A percentile compares a stretch with the other conserved stretches of the same genome.
Conservation (phyloP, 2,113 vertebrate species). For the western clawed frog (Xenopus tropicalis) region DNA sequence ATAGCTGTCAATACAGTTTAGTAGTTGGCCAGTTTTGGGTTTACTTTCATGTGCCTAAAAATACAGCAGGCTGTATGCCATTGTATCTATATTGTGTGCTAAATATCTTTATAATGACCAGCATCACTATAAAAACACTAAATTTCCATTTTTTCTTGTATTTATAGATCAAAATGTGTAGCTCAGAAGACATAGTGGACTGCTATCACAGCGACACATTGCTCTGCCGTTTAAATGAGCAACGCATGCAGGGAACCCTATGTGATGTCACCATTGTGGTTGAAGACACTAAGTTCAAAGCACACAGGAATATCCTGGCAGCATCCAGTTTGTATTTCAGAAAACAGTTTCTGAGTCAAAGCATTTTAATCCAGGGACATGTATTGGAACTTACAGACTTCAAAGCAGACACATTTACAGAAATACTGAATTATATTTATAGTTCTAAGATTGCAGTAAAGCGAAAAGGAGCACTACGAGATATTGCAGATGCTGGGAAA, state of each 20-base stretch:
- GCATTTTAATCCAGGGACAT: constrained; percentile 79
- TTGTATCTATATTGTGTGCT: no score
- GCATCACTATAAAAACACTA: neutral
- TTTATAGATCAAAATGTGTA: constrained; percentile 64
- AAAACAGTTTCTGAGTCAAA: constrained; percentile 80
- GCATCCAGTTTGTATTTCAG: constrained; percentile 94
- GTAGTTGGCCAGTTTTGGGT: no score
- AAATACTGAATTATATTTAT: constrained; percentile 95
- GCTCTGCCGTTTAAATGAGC: constrained; percentile 89
- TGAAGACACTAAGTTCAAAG: constrained; percentile 95
- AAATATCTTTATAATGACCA: no score
- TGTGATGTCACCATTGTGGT: constrained; percentile 97
- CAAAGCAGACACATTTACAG: constrained; percentile 94
- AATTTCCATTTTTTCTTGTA: constrained; percentile 23
- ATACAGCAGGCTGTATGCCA: no score
- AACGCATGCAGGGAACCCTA: constrained; percentile 87
- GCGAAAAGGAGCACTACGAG: constrained; percentile 73
- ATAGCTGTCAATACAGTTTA: no score
- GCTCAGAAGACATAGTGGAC: constrained; percentile 84
- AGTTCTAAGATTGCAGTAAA: constrained; percentile 82
- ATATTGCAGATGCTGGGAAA: constrained; percentile 86
- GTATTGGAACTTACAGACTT: constrained; percentile 92
- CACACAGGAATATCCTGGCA: constrained; percentile 93
- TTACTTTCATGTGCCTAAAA: no score
- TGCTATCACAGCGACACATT: constrained; percentile 82